Base-by-base conservation (phyloP, 2,888 invertebrate genomes). In the Tenthredo amoena region DNA sequence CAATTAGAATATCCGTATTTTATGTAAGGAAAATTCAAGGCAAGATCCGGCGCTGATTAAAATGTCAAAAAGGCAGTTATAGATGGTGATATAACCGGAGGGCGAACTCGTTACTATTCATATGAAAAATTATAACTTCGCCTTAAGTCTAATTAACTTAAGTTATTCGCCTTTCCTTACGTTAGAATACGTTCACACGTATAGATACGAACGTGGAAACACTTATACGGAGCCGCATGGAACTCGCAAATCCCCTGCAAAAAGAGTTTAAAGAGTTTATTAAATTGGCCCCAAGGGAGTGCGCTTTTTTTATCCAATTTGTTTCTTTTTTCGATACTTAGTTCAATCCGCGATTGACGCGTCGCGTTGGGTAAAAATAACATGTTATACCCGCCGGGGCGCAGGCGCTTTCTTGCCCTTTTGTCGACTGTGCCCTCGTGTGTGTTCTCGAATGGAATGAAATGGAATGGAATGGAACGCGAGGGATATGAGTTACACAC, bases 401-500 rank as follows among this genome's bases (percentile, higher is more conserved):
- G 83, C 83, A 71, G 26, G 83, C 83, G 83, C 83, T 83, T 83
- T 47, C 68, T 68, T 83, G 31, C 68, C 83, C 68, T 71, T 50
- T 40, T 12, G n/a, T n/a, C 62, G 47, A 62, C 15, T 68, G 34
- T 62, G 34, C 83, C 83, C 47, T 47, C 71, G 68, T 71, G 50
- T 68, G 83, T 68, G 26, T 47, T 43, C 83, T 83, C 83, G 34
- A 31, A 83, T 83, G 83, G 83, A 83, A 83, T 83, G 82, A 82
- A 82, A 82, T 34, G 65, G 62, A 62, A 81, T 58, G 31, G 58
- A 58, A 65, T 55, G 26, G 68, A 58, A 58, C 43, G 83, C 21
- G 83, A 83, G 65, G 83, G 68, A 58, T 50, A 26, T 47, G 43
- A 26, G 34, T 21, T 40, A 40, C n/a, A 26, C 55, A 31, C 47